Conservation (phyloP, 1,140 invertebrate species). For the Aphidius ervi region DNA sequence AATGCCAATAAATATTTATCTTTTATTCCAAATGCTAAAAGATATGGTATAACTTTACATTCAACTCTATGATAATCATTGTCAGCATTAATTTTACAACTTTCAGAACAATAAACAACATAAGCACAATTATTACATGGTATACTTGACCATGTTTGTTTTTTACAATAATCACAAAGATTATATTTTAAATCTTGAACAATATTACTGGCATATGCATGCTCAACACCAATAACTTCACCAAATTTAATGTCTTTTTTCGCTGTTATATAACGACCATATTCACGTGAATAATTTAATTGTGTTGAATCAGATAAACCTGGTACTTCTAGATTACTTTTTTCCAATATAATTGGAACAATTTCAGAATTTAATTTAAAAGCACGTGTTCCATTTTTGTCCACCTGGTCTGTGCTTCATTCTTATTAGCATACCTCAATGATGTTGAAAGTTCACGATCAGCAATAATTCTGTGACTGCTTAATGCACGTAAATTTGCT, state of each 20-base stretch:
- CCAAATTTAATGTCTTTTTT: slow-evolving; percentile 65
- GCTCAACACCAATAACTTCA: slow-evolving; percentile 75
- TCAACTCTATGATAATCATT: slow-evolving; percentile 69
- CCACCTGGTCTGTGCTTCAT: no score
- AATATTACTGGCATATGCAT: slow-evolving; percentile 68
- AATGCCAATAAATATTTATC: no score
- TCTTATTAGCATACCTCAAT: no score
- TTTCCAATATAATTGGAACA: no score
- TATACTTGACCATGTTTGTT: slow-evolving; percentile 56
- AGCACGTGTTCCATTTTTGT: no score
- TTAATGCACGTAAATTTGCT: no score
- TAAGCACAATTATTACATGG: slow-evolving; percentile 64
- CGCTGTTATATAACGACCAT: slow-evolving; percentile 65
- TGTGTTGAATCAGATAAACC: slow-evolving; percentile 59
- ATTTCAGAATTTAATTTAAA: no score
- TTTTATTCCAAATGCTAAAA: no score
- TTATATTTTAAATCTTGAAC: slow-evolving; percentile 56
- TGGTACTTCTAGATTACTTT: slow-evolving; percentile 49
- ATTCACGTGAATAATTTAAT: slow-evolving; percentile 54
- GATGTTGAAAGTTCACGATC: no score
- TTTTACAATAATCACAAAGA: slow-evolving; percentile 74
- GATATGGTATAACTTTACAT: slow-evolving; percentile 51
- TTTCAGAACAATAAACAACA: slow-evolving; percentile 67
- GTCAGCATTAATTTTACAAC: slow-evolving; percentile 62
- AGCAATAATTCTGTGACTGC: no score